Conservation (phyloP, 2,797 vertebrate species). For the Cichlasoma orientale region DNA sequence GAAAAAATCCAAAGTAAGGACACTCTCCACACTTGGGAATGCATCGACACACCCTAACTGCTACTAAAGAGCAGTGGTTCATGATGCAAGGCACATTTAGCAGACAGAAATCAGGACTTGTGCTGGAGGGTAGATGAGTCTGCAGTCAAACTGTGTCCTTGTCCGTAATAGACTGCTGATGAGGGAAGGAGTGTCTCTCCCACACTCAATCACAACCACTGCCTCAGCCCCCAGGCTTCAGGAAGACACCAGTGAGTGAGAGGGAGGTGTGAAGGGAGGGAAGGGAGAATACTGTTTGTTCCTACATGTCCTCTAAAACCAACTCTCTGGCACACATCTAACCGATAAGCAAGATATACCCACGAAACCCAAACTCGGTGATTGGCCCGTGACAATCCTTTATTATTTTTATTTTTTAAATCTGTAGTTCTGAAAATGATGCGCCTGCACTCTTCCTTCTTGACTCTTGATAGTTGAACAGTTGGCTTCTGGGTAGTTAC, state of each 20-base stretch:
- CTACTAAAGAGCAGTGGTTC: slow-evolving; percentile 42
- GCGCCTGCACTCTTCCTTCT: not conserved
- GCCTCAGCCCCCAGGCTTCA: slow-evolving; percentile 50
- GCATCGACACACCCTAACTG: not conserved
- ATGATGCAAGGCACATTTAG: slow-evolving; percentile 59
- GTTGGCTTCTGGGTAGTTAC: slow-evolving; percentile 30
- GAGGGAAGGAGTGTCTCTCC: slow-evolving; percentile 63
- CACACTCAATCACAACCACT: slow-evolving; percentile 67
- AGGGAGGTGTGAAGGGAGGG: slow-evolving; percentile 31
- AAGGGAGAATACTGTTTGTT: slow-evolving; percentile 34
- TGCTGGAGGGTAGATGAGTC: slow-evolving; percentile 66
- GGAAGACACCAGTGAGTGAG: slow-evolving; percentile 54
- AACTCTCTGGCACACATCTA: slow-evolving; percentile 15
- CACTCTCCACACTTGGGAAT: slow-evolving; percentile 9
- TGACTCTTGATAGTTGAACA: slow-evolving; percentile 12
- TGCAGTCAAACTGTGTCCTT: slow-evolving; percentile 75
- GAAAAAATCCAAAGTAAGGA: slow-evolving; percentile 27
- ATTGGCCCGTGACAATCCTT: not conserved
- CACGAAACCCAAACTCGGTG: not conserved
- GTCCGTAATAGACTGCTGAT: slow-evolving; percentile 76
- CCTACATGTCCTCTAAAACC: slow-evolving; percentile 51
- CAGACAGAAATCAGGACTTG: slow-evolving; percentile 54
- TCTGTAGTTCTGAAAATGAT: not conserved
- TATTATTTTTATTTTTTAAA: not conserved
- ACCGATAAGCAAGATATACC: slow-evolving; percentile 5